Base-by-base conservation (phyloP, 2,888 invertebrate species). In the Drosophila crucigera region DNA sequence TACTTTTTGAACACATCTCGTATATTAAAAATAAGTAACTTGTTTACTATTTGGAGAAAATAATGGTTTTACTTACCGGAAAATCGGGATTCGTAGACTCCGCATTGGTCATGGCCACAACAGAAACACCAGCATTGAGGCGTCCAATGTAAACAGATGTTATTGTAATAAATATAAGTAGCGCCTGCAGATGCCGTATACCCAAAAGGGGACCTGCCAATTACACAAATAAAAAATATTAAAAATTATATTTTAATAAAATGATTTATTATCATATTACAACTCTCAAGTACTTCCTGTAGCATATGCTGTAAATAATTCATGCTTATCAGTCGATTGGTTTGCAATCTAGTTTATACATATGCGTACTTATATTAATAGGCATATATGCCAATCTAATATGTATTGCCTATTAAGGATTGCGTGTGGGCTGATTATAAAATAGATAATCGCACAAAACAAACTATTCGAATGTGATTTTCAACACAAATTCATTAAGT, bases 101-200 rank as follows among this genome's bases (percentile, higher is more conserved):
- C 0, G 92, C 91, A 81, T 95, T 94, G 0, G 95, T 95, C 96
- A 97, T 96, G n/a, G 96, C 96, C 3, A 97, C 95, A 53, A 97
- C 94, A 0, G 96, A 96, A 0, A 97, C 96, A 0, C 96, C 96
- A 87, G 96, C 94, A 88, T 95, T 95, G 35, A 96, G 94, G 37
- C 97, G 94, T 63, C 95, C 95, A 3, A 95, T 94, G 81, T 95
- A 96, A 55, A 95, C 94, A 2, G 95, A 94, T 0, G 95, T 92
- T 78, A 95, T 94, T 1, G 95, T 94, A 1, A 95, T 69, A 82
- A 96, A 95, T 79, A 96, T 93, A 61, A 96, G 91, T 3, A 95
- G 77, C 0, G 94, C 94, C 90, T 96, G 96, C 11, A 95, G 84
- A 88, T 96, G 96, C 2, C 96, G 94, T 63, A 95, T 93, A 50